Evolutionary conservation across 2,888 invertebrate species (phyloP), one percentile per base, ranked within the genome.

Genomic region (Podabrus alpinus): DNA sequence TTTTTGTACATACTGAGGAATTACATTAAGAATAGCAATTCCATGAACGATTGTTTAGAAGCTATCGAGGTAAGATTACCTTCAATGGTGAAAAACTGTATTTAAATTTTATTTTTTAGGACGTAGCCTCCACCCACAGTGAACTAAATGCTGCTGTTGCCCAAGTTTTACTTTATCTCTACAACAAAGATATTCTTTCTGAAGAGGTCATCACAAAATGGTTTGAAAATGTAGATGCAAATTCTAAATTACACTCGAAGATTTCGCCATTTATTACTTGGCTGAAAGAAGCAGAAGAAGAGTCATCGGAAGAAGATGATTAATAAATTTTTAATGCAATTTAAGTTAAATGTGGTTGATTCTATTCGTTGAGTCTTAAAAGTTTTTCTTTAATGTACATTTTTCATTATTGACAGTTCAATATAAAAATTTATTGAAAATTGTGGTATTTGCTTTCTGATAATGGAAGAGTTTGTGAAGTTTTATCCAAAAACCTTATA

Each of bases 211-310:
- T 98, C 80, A 83, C 94, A 25, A 88, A 91, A 74, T 98, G 97
- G 97, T 91, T 92, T 84, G 85, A 89, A 59, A 89, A 91, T 68
- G 86, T 93, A 62, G 89, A 90, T 79, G 81, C 88, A 3, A 91
- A 90, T 79, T 79, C 80, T 15, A 82, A 84, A 72, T 81, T 87
- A 25, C 78, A 82, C 73, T 78, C 73, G 3, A 87, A 86, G 80
- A 87, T 90, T 1, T 83, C 86, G 68, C 90, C 91, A n/a, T 94
- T 98, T 81, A 92, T 97, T 80, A 92, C 93, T 69, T 98, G 98
- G 98, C 88, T 98, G 24, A 88, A 93, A 84, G 93, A 95, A 86
- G 96, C 97, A 69, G 96, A 96, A 84, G 97, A 96, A 86, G 95
- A 93, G 83, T 92, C 93, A 79, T 91, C 91, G 5, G 81, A 83